Conservation (phyloP, 2,888 invertebrate genomes). For the Sabatieria punctata region DNA sequence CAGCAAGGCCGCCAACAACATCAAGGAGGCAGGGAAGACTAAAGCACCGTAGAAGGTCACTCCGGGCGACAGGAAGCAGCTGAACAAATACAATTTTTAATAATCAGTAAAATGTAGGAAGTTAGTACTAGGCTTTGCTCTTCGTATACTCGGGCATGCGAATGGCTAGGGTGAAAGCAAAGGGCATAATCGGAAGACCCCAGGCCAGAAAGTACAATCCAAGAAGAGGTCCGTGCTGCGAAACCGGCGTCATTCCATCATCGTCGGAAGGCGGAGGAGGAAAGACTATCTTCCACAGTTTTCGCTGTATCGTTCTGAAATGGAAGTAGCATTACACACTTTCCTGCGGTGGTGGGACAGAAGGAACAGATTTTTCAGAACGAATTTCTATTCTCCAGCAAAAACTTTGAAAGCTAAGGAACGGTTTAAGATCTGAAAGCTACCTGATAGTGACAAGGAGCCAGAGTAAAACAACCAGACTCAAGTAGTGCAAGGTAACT, state of each 20-base stretch:
- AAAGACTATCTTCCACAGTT: neutral
- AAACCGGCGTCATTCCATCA: neutral
- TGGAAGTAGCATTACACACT: neutral
- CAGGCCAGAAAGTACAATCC: slow-evolving; percentile 1
- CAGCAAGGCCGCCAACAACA: neutral
- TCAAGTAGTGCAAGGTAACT: neutral
- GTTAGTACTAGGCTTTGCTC: neutral
- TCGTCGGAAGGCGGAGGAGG: neutral
- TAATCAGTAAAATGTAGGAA: neutral
- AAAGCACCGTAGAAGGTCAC: neutral
- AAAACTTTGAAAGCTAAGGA: no score
- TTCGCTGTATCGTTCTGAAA: neutral
- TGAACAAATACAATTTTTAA: neutral
- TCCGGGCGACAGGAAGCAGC: neutral
- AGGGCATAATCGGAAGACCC: neutral
- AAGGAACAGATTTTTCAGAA: neutral
- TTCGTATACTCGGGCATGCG: neutral
- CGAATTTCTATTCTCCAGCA: neutral
- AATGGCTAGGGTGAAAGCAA: neutral
- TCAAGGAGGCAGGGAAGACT: neutral
- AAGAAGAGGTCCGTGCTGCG: neutral
- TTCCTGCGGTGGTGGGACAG: neutral
- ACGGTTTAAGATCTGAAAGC: no score
- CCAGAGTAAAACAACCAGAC: neutral
- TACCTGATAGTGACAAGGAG: neutral